Base-by-base conservation (phyloP, 1,140 invertebrate genomes). In the Rhyzopertha dominica region DNA sequence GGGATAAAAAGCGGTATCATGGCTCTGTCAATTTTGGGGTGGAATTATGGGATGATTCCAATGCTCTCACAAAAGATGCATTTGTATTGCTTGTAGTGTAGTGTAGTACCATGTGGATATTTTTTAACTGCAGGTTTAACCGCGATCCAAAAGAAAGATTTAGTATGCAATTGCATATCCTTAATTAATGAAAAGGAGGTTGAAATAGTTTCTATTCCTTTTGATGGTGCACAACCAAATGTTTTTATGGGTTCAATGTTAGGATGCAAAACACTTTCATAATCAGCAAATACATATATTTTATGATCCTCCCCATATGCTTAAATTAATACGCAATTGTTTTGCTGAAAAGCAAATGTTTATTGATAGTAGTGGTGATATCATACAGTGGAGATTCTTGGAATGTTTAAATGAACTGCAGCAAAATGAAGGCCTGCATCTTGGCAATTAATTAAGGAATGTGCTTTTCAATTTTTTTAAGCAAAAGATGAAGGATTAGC, bases 401-500 rank as follows among this genome's bases (percentile, higher is more conserved):
- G 34, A 55, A 48, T 10, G 25, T 5, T 46, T 67, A n/a, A 12
- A 57, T n/a, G 17, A 59, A 17, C 19, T 67, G 3, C 58, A 67
- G 49, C 29, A 56, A 35, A 47, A 43, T 9, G 58, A 65, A 48
- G 49, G 53, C 16, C 24, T 67, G 10, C 59, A 64, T 46, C 17
- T 61, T 12, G 59, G 35, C 5, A 66, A 59, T 40, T 60, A 61
- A 54, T 29, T 65, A 19, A 47, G 46, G 42, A 43, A 13, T 18
- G 43, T 37, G 7, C 63, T 67, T 44, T 43, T 68, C 7, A 35
- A 65, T 25, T 66, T 43, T 24, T 19, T 45, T 9, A 62, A 52
- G 47, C 53, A 68, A 46, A 65, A 60, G 47, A 65, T 65, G 61
- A 63, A 66, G 39, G 45, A 2, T 42, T 66, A 18, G 63, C 61